Evolutionary conservation across 30 jellyfish, hydroid and myxozoan genomes (phyloP).

Genomic region (Sanderia malayensis): DNA sequence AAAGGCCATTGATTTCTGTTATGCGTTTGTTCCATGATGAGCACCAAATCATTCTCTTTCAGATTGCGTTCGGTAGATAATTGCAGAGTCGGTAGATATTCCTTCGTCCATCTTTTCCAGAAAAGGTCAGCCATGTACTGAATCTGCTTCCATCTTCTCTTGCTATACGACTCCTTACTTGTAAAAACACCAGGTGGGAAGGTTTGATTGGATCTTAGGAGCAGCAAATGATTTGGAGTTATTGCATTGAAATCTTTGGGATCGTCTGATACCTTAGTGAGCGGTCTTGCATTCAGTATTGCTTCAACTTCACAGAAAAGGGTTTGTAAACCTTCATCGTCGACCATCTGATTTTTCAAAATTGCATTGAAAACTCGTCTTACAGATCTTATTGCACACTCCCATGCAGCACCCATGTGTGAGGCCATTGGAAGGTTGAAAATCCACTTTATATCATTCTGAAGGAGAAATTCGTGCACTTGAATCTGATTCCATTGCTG

Average conservation of each 20-base stretch:
- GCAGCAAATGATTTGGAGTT: conserved; percentile 22
- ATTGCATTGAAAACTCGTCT: conserved; percentile 21
- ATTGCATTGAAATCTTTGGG: conserved; percentile 10
- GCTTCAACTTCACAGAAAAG: conserved; percentile 23
- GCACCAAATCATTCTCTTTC: too few relatives aligned
- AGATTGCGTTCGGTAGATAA: too few relatives aligned
- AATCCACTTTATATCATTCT: not conserved
- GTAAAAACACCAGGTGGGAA: conserved; percentile 10
- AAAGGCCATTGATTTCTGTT: too few relatives aligned
- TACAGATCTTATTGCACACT: conserved; percentile 10
- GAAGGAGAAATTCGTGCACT: not conserved
- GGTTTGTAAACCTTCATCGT: conserved; percentile 10
- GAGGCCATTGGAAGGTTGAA: conserved; percentile 33
- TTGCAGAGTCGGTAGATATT: too few relatives aligned
- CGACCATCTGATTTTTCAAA: not conserved
- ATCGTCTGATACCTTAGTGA: conserved; percentile 14
- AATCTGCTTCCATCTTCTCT: not conserved
- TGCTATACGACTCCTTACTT: not conserved
- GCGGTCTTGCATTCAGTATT: conserved; percentile 28
- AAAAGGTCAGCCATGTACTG: too few relatives aligned
- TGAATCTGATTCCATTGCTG: conserved; percentile 16
- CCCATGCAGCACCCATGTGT: conserved; percentile 47
- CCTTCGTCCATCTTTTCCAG: too few relatives aligned
- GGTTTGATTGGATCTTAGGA: not conserved
- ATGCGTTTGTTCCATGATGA: too few relatives aligned